Evolutionary conservation across 2,888 invertebrate genomes (phyloP).

Genomic region (Drosophila macrospina): DNA sequence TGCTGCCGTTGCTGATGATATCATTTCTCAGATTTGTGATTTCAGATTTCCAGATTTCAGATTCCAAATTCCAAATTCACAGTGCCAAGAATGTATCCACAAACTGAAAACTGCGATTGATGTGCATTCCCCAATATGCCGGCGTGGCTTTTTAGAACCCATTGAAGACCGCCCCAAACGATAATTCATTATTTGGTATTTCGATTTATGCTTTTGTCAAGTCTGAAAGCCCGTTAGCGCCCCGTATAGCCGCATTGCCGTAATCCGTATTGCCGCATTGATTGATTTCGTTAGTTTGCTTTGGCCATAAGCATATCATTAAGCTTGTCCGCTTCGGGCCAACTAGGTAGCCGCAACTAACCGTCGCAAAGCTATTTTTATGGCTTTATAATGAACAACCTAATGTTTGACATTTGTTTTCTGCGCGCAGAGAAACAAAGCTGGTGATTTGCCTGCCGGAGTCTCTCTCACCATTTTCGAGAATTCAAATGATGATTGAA

Average conservation of each 20-base stretch:
- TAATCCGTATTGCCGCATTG: slow-evolving; percentile 40
- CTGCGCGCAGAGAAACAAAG: slow-evolving; percentile 17
- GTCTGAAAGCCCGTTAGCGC: slow-evolving; percentile 66
- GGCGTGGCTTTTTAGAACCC: slow-evolving; percentile 18
- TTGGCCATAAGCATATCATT: slow-evolving; percentile 52
- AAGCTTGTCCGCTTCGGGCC: slow-evolving; percentile 37
- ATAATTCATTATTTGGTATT: slow-evolving; percentile 49
- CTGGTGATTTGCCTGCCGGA: slow-evolving; percentile 22
- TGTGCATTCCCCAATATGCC: slow-evolving; percentile 19
- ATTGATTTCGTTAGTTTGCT: slow-evolving; percentile 61
- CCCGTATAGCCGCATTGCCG: slow-evolving; percentile 30
- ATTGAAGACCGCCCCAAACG: slow-evolving; percentile 15
- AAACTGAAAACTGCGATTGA: slow-evolving; percentile 22
- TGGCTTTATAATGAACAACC: slow-evolving; percentile 53
- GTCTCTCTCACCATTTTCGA: slow-evolving; percentile 1
- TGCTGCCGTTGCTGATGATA: slow-evolving; percentile 47
- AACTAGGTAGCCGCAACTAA: slow-evolving; percentile 30
- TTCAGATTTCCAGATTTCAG: slow-evolving; percentile 6
- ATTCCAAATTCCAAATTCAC: slow-evolving; percentile 21
- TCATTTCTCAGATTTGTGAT: slow-evolving; percentile 52
- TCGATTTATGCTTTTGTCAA: slow-evolving; percentile 49
- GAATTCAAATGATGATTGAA: slow-evolving; percentile 12
- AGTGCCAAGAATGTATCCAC: slow-evolving; percentile 15
- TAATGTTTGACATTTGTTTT: slow-evolving; percentile 49
- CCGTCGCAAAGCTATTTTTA: slow-evolving; percentile 32